Conservation (phyloP, 1,140 invertebrate genomes). For the Brachystomella parvula region DNA sequence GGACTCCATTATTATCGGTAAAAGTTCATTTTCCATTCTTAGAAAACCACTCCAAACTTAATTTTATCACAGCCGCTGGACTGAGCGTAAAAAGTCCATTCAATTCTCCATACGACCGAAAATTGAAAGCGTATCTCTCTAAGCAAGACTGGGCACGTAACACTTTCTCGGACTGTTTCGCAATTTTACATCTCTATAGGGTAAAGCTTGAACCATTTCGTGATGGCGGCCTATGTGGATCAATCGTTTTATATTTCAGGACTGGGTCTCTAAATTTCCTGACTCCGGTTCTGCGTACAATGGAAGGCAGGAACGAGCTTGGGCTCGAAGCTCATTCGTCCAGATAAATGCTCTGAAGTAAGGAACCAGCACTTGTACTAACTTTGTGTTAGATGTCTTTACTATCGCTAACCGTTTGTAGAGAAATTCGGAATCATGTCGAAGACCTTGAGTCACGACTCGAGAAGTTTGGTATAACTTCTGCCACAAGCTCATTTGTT, state of each 20-base stretch:
- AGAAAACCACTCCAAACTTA: conserved; percentile 11
- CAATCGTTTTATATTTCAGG: background rate
- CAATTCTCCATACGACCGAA: conserved; percentile 59
- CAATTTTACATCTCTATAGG: conserved; percentile 69
- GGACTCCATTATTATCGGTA: conserved; percentile 81
- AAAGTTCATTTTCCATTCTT: conserved; percentile 21
- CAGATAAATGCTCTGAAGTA: conserved; percentile 21
- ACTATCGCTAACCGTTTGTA: conserved; percentile 12
- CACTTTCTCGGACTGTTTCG: conserved; percentile 75
- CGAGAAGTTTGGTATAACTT: conserved; percentile 8
- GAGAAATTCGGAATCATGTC: conserved; percentile 25
- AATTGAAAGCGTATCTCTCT: conserved; percentile 63
- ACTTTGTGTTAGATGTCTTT: background rate
- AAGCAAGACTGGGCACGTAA: conserved; percentile 71
- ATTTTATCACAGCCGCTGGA: conserved; percentile 55
- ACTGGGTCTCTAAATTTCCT: conserved; percentile 4
- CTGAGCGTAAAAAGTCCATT: conserved; percentile 75
- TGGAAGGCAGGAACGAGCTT: conserved; percentile 10
- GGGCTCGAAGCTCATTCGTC: conserved; percentile 23
- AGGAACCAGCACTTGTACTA: background rate
- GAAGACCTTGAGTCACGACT: conserved; percentile 26
- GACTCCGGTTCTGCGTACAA: background rate
- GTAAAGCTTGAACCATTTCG: conserved; percentile 47
- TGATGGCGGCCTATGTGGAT: background rate
- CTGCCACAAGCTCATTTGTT: background rate